These are phyloP conservation scores for Ormyrus pomaceus DNA, from an alignment of 2,888 invertebrate genomes.

Conservation along the genomic window DNA sequence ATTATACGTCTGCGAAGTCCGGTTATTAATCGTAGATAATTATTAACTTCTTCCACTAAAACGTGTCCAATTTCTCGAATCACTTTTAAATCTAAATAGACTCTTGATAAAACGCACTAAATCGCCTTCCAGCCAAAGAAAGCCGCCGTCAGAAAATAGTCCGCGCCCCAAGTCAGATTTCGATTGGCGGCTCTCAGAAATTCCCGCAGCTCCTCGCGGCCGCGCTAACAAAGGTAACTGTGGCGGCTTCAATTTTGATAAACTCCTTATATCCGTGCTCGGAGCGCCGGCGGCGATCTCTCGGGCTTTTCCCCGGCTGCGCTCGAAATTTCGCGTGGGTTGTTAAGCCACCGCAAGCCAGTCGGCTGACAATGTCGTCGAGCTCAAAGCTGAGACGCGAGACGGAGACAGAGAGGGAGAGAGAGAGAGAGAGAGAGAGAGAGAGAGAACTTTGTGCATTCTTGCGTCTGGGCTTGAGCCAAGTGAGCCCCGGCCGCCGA, in stretches of 20 bases:
- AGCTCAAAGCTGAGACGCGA: background rate
- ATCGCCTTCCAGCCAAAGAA: background rate
- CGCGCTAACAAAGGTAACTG: constrained; percentile 62
- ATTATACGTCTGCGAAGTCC: background rate
- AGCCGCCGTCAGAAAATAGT: background rate
- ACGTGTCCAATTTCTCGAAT: too few species aligned
- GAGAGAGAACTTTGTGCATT: background rate
- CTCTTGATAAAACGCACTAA: too few species aligned
- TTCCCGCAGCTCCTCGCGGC: background rate
- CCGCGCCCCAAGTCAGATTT: background rate
- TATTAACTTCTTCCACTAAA: too few species aligned
- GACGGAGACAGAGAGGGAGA: background rate
- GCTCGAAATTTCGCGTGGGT: constrained; percentile 28
- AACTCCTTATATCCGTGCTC: constrained; percentile 54
- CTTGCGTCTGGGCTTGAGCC: too few species aligned
- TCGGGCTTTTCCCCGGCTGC: constrained; percentile 15
- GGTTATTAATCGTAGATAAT: too few species aligned
- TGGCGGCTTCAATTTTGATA: constrained; percentile 67
- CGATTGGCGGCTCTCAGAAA: too few species aligned
- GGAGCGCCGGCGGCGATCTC: constrained; percentile 28
- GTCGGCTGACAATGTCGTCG: constrained; percentile 23
- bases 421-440: background rate
- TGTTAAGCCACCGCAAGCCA: background rate
- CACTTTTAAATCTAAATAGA: too few species aligned
- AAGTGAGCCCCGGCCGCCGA: too few species aligned